Base-by-base conservation (phyloP, 2,113 vertebrate species). In the Aspidoscelis tigris region DNA sequence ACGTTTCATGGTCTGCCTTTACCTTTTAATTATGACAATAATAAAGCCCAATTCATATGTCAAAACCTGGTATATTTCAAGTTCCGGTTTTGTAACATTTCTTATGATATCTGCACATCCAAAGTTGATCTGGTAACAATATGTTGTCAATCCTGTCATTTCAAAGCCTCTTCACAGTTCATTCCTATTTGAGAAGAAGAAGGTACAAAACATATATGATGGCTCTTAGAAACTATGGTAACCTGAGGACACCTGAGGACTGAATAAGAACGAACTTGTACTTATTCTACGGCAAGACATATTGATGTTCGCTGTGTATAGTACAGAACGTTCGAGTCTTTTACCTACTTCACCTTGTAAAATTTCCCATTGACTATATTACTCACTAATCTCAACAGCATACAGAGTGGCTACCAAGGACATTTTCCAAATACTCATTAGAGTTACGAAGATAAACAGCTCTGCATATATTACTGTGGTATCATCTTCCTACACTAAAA, bases 361-460 rank as follows among this genome's bases (percentile, higher is more conserved):
- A 89, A 91, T 88, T 94, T 94, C 92, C 90, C 92, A 94, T 89
- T 90, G 90, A 93, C 91, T 91, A 81, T 87, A 89, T 92, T 91
- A 91, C 86, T 91, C 83, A 88, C 76, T 91, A 93, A 92, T 92
- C 92, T 90, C 84, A 91, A 86, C 91, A 89, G 88, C 84, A 92
- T 39, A 81, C 82, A 84, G 87, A 92, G 81, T 82, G 76, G 83
- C 90, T 89, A 91, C 91, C 79, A 70, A 92, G 86, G 93, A 91
- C 84, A 81, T 84, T 0, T 78, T 89, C 86, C 78, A 91, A 90
- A 94, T 74, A 87, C 79, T 90, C 80, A 86, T 92, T 90, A 89
- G 83, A 84, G 87, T 80, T 91, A 94, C 90, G 88, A 92, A 91
- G 71, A 94, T 89, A 94, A 93, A 93, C 83, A 90, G 80, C 3